Base-by-base conservation (phyloP, 2,797 vertebrate species). In the Hipposideros larvatus region DNA sequence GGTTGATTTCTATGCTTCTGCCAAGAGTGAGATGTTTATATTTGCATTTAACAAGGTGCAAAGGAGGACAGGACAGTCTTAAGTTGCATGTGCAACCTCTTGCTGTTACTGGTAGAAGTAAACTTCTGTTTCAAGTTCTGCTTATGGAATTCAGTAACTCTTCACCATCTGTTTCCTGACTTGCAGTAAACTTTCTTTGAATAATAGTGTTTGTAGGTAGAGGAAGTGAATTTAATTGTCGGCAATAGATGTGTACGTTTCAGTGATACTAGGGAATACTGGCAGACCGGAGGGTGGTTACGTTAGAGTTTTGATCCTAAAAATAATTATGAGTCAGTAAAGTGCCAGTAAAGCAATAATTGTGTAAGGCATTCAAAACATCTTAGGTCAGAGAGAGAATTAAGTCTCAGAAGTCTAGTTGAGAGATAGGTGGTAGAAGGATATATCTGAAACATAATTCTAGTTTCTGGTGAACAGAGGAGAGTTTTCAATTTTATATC, bases 311-410 rank as follows among this genome's bases (percentile, higher is more conserved):
- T 95, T 84, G 53, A 94, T 89, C 86, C 96, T 97, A 89, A 97
- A 97, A 97, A 96, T 96, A 97, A 96, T 96, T 95, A 86, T 95
- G 95, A 96, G 87, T 97, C 95, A 96, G 94, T 48, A 59, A 74
- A 96, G 74, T 96, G 78, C 85, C 82, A 57, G 90, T 89, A 96
- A 97, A 91, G 82, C 74, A 94, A 41, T 88, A 94, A 94, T 93
- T 89, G 82, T 74, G 68, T 84, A 94, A 97, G 88, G 86, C 70
- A 73, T 96, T 97, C 90, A 84, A 46, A 94, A 71, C 59, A 85
- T 96, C 65, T 96, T 96, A 96, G 85, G 74, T 97, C 87, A 96
- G 74, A 87, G 61, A 43, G 51, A 95, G 78, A 82, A 82, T 75
- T 88, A 57, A 78, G 88, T 90, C 73, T 92, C 85, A 51, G 82